Conservation (phyloP, 2,888 invertebrate genomes). For the Pheosia gnoma region DNA sequence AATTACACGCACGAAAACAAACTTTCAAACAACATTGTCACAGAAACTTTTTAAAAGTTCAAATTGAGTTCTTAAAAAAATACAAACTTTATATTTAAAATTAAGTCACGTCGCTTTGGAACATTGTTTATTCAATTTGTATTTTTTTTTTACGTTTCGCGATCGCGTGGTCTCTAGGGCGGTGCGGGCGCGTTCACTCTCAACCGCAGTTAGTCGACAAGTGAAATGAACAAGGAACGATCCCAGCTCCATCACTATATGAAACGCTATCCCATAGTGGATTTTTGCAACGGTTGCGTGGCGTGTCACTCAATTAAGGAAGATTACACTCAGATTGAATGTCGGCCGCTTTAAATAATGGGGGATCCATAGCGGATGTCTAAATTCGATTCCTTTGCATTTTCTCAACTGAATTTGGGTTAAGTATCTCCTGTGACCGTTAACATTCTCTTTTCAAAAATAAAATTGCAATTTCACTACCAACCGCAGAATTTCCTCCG, state of each 20-base stretch:
- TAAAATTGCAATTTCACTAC: slow-evolving; percentile 28
- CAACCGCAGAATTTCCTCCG: slow-evolving; percentile 22
- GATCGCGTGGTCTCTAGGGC: slow-evolving; percentile 35
- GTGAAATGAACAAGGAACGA: slow-evolving; percentile 59
- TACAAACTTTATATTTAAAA: slow-evolving; percentile 27
- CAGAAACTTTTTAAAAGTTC: slow-evolving; percentile 25
- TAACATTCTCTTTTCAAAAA: slow-evolving; percentile 20
- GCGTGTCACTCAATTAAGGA: slow-evolving; percentile 56
- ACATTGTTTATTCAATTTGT: slow-evolving; percentile 48
- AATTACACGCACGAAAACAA: slow-evolving; percentile 20
- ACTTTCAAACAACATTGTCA: slow-evolving; percentile 9
- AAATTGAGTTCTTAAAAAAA: slow-evolving; percentile 26
- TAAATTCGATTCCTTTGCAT: slow-evolving; percentile 34
- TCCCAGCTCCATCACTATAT: slow-evolving; percentile 49
- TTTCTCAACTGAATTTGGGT: slow-evolving; percentile 29
- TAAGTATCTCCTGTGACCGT: slow-evolving; percentile 34
- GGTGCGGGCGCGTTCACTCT: slow-evolving; percentile 56
- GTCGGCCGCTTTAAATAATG: slow-evolving; percentile 41
- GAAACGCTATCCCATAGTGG: slow-evolving; percentile 47
- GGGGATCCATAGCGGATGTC: slow-evolving; percentile 27
- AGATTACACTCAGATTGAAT: slow-evolving; percentile 55
- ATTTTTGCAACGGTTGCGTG: slow-evolving; percentile 54
- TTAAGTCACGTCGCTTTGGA: slow-evolving; percentile 55
- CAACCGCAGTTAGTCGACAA: slow-evolving; percentile 58
- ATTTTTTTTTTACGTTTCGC: slow-evolving; percentile 37